Base-by-base conservation (phyloP, 2,797 vertebrate species). In the Diplodus sargus region DNA sequence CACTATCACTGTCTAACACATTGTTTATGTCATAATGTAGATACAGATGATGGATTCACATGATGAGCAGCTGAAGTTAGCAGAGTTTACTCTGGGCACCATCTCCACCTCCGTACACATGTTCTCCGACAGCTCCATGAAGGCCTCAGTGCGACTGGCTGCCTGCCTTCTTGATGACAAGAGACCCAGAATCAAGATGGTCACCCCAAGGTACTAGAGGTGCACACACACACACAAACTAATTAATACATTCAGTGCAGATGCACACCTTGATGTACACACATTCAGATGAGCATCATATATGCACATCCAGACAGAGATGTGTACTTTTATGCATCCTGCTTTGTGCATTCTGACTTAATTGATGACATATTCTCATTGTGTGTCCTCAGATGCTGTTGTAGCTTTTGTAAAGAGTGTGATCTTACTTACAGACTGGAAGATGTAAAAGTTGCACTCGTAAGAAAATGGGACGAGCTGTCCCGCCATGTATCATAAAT, bases 161-260 rank as follows among this genome's bases (percentile, higher is more conserved):
- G 94, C 97, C 75, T 99, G 98, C 81, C 96, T 97, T 14, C 94
- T 99, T 60, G 98, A 99, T 86, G 98, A 99, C 91, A 98, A 97
- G 92, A 96, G 97, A 76, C 91, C 95, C 64, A 94, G 87, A 48
- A 93, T 97, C 73, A 95, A 97, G 82, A 98, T 96, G 91, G 96
- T 97, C 86, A 98, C 96, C 16, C 94, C 97, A 70, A 96, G 97
- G 98, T 99, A 79, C 12, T 2, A 4, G 1, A 1, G 8, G 10
- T 39, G 39, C 39, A 23, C 3, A 23, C 25, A 70, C 28, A 28
- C 49, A 51, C 49, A 49, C 25, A 62, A 8, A 39, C 11, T 43
- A 15, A 20, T 15, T 3, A 2, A 51, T n/a, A 45, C 7, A 18
- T 45, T 62, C 22, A 43, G 23, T 45, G 23, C 15, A 43, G 6